Base-by-base conservation (phyloP, 2,888 invertebrate genomes). In the Microdon myrmicae region DNA sequence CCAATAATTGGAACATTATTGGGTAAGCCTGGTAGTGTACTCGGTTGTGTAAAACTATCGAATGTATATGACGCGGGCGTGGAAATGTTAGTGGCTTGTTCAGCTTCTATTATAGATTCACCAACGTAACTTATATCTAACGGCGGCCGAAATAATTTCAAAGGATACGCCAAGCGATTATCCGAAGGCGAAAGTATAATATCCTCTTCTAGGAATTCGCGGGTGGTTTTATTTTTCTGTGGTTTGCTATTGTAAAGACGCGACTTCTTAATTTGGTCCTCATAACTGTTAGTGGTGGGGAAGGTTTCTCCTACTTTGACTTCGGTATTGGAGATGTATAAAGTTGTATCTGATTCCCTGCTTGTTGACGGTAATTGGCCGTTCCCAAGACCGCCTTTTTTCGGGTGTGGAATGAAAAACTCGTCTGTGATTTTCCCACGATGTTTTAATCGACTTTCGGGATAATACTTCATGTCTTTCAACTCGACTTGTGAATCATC, bases 321-420 rank as follows among this genome's bases (percentile, higher is more conserved):
- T 64, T 80, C 80, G 0, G 80, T 80, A 43, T 80, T 80, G n/a
- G 80, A 80, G 4, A 80, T 80, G 39, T 80, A 80, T 66, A 80
- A 80, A 23, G 80, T 79, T 2, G 80, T 80, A 49, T 80, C 81
- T 0, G 80, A 80, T 38, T 80, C 80, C 4, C 78, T 71, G 67
- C 79, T 79, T 22, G 74, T 74, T 1, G 68, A 67, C 8, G 72
- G 73, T 1, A 72, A 73, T 2, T 72, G 74, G 1, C 64, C n/a
- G 37, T 56, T 48, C 55, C 75, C 44, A 7, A 47, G 17, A 6
- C 39, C 47, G 12, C 41, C 53, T 10, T 51, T 22, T 34, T 55
- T 68, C 0, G 73, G 41, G 34, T 79, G 76, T 0, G 74, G 72
- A 43, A 77, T 68, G 14, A 79, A 78, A 0, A 79, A 67, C 23